Percentiles rank a stretch among this genome's conserved stretches.
Evolutionary conservation across 2,113 vertebrate species (phyloP).

Genomic region (Podiceps cristatus): DNA sequence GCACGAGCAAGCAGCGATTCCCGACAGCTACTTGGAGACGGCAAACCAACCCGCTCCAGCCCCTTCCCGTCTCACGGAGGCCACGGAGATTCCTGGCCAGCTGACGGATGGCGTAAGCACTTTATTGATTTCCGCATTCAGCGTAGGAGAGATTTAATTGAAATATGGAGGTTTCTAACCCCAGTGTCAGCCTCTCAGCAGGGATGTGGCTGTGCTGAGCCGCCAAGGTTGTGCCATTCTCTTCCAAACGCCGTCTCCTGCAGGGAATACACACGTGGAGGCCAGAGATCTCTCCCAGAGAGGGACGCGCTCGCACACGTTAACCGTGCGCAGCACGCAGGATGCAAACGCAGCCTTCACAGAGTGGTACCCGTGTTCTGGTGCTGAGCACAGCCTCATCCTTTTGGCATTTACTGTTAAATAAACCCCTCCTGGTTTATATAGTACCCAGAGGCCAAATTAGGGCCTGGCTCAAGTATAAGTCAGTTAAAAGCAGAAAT

Average conservation of each 20-base stretch:
- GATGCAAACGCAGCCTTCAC: neutral
- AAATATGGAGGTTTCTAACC: conserved; percentile 17
- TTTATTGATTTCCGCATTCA: neutral
- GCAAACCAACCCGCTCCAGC: accelerated
- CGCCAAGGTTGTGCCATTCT: neutral
- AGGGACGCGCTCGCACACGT: accelerated
- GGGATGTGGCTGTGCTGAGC: neutral
- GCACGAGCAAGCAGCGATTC: accelerated
- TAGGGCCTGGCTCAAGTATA: neutral
- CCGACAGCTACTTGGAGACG: neutral
- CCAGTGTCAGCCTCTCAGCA: neutral
- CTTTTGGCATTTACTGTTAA: neutral
- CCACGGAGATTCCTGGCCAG: neutral
- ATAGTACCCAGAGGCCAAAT: neutral
- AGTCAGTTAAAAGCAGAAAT: neutral
- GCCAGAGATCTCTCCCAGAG: neutral
- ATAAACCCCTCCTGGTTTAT: neutral
- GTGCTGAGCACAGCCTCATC: neutral
- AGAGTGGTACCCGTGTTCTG: accelerated
- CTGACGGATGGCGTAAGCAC: neutral
- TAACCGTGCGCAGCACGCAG: accelerated
- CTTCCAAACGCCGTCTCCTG: neutral
- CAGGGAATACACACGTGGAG: neutral
- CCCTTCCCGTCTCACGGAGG: neutral
- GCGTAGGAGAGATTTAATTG: conserved; percentile 31